A percentile compares a stretch with the other conserved stretches of the same genome.
phyloP scores from a whole-genome alignment of 2,888 invertebrate species.

The Scaptomyza cyrtandrae region DNA sequence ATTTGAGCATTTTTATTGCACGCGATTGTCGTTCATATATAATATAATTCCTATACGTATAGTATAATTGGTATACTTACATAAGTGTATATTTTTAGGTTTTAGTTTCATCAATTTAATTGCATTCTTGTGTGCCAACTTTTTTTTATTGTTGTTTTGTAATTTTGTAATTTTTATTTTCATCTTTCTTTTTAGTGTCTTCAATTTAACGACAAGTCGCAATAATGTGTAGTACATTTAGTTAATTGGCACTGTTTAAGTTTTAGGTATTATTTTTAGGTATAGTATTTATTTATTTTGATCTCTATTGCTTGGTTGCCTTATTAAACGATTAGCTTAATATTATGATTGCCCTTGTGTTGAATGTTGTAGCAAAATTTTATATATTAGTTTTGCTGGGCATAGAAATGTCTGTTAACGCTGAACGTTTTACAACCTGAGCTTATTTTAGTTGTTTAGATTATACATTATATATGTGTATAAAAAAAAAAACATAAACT shows the following conservation, averaged over 20 bases:
- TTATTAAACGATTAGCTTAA: slow-evolving; percentile 55
- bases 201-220: slow-evolving; percentile 14
- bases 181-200: slow-evolving; percentile 5
- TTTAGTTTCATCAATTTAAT: slow-evolving; percentile 52
- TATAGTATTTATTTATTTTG: slow-evolving; percentile 26
- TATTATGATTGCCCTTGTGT: slow-evolving; percentile 62
- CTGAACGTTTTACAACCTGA: slow-evolving; percentile 71
- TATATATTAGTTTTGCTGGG: slow-evolving; percentile 26
- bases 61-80: slow-evolving; percentile 11
- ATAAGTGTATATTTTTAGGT: slow-evolving; percentile 20
- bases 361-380: slow-evolving; percentile 34
- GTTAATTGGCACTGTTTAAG: slow-evolving; percentile 71
- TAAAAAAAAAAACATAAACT: slow-evolving; percentile 46
- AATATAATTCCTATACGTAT: slow-evolving; percentile 30
- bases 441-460: slow-evolving; percentile 58
- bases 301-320: slow-evolving; percentile 28
- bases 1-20: slow-evolving; percentile 70
- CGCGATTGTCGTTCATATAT: slow-evolving; percentile 71
- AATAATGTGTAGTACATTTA: slow-evolving; percentile 34
- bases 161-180: slow-evolving; percentile 9
- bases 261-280: slow-evolving; percentile 18
- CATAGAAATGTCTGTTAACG: slow-evolving; percentile 42
- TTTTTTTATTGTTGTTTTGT: background rate
- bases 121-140: slow-evolving; percentile 37
- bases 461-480: background rate